phyloP scores from a whole-genome alignment of 1,140 invertebrate genomes.

The Pogonomyrmex barbatus region DNA sequence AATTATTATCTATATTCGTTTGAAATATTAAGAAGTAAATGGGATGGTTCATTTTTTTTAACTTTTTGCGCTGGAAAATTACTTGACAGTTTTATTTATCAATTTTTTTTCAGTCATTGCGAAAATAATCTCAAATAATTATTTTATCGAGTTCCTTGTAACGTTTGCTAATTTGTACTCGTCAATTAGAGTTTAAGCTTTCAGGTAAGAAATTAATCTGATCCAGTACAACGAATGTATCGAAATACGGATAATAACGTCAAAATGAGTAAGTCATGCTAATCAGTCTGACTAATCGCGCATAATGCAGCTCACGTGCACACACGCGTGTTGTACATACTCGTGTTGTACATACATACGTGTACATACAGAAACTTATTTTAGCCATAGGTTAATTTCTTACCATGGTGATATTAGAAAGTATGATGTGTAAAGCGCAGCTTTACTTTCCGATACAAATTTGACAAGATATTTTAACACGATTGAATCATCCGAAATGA shows the following conservation, averaged over 20 bases:
- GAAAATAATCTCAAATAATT: slow-evolving; percentile 52
- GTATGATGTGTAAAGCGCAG: slow-evolving; percentile 60
- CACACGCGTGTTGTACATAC: not conserved
- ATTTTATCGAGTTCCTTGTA: slow-evolving; percentile 27
- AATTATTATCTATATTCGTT: not conserved
- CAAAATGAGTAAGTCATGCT: slow-evolving; percentile 38
- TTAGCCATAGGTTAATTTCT: slow-evolving; percentile 74
- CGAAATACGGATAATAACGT: slow-evolving; percentile 57
- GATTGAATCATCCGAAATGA: slow-evolving; percentile 8
- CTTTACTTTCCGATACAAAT: slow-evolving; percentile 67
- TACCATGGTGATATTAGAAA: slow-evolving; percentile 78
- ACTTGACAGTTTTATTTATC: slow-evolving; percentile 55
- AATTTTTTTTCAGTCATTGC: slow-evolving; percentile 40
- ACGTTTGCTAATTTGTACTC: slow-evolving; percentile 49
- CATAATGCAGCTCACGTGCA: slow-evolving; percentile 36
- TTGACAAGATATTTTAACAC: slow-evolving; percentile 62
- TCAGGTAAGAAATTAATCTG: slow-evolving; percentile 77
- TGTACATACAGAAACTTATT: slow-evolving; percentile 72
- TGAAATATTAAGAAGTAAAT: not conserved
- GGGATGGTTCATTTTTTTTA: slow-evolving; percentile 14
- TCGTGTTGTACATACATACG: slow-evolving; percentile 68
- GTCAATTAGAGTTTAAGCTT: slow-evolving; percentile 67
- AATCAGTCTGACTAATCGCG: slow-evolving; percentile 38
- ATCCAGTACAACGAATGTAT: slow-evolving; percentile 74
- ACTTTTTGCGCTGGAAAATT: not conserved